These are phyloP conservation scores for Nephotettix cincticeps DNA, from an alignment of 1,140 invertebrate genomes.

Conservation along the genomic window DNA sequence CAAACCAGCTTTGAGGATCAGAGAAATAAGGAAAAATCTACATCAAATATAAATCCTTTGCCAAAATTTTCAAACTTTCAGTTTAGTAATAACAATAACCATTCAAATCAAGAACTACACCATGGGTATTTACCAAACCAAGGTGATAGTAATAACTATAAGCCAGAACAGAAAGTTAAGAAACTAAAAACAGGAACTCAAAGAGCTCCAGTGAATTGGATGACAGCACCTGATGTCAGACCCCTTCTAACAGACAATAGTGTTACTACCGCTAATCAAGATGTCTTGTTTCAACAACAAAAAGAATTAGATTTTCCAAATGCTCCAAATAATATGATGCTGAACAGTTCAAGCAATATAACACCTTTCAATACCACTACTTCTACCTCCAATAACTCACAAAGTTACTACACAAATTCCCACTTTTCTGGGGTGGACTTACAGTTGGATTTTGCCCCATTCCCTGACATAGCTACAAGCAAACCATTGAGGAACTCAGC, in stretches of 20 bases:
- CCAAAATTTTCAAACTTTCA: conserved; percentile 18
- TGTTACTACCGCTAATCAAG: conserved; percentile 42
- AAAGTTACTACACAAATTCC: conserved; percentile 20
- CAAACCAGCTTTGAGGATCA: not conserved
- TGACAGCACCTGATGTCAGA: conserved; percentile 58
- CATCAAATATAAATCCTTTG: not conserved
- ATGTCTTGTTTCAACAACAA: conserved; percentile 34
- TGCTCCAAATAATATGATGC: not conserved
- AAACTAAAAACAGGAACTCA: conserved; percentile 8
- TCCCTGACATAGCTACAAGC: not conserved
- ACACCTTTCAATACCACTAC: conserved; percentile 2
- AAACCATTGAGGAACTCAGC: not conserved
- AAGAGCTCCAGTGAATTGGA: conserved; percentile 58
- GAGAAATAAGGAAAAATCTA: not conserved
- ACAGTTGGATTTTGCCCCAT: conserved; percentile 16
- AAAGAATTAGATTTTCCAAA: conserved; percentile 33
- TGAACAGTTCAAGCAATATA: conserved; percentile 20
- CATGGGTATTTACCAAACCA: not conserved
- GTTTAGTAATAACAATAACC: conserved; percentile 1
- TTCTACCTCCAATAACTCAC: conserved; percentile 9
- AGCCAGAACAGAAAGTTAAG: not conserved
- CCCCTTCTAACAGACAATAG: conserved; percentile 37
- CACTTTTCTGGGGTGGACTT: conserved; percentile 27
- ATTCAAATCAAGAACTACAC: not conserved
- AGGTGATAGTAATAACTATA: not conserved